Evolutionary conservation across 2,113 vertebrate genomes (phyloP).

Genomic region (Polypterus bichir): DNA sequence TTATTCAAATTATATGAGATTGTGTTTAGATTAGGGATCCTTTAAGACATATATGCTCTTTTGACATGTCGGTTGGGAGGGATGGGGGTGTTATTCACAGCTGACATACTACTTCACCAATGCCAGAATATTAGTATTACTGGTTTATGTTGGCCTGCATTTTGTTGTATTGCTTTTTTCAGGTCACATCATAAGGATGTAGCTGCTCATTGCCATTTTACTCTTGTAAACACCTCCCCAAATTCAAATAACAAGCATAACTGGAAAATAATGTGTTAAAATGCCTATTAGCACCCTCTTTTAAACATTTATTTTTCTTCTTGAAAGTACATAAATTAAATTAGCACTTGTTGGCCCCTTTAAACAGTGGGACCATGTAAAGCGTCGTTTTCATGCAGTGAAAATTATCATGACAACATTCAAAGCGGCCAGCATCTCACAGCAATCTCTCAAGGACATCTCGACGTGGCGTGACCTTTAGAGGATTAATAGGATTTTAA

Average conservation of each 20-base stretch:
- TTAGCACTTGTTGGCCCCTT: slow-evolving; percentile 19
- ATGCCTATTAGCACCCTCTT: background rate
- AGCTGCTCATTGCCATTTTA: background rate
- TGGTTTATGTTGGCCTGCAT: too few relatives aligned
- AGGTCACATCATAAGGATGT: background rate
- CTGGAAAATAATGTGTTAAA: slow-evolving; percentile 1
- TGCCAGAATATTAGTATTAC: too few relatives aligned
- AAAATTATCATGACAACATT: slow-evolving; percentile 26
- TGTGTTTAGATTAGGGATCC: too few relatives aligned
- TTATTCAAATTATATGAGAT: too few relatives aligned
- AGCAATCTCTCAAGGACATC: slow-evolving; percentile 28
- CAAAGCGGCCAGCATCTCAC: slow-evolving; percentile 27
- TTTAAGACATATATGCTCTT: too few relatives aligned
- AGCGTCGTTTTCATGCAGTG: slow-evolving; percentile 28
- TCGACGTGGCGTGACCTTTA: slow-evolving; percentile 34
- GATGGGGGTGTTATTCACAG: too few relatives aligned
- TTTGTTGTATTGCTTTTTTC: background rate
- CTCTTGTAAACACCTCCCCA: background rate
- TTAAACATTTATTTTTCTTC: slow-evolving; percentile 4
- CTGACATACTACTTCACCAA: too few relatives aligned
- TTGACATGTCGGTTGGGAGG: too few relatives aligned
- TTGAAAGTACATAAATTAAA: slow-evolving; percentile 25
- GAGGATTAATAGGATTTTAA: slow-evolving; percentile 39
- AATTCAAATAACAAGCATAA: background rate
- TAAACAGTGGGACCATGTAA: slow-evolving; percentile 25